Base-by-base conservation (phyloP, 2,113 vertebrate genomes). In the Stigmatopora argus region DNA sequence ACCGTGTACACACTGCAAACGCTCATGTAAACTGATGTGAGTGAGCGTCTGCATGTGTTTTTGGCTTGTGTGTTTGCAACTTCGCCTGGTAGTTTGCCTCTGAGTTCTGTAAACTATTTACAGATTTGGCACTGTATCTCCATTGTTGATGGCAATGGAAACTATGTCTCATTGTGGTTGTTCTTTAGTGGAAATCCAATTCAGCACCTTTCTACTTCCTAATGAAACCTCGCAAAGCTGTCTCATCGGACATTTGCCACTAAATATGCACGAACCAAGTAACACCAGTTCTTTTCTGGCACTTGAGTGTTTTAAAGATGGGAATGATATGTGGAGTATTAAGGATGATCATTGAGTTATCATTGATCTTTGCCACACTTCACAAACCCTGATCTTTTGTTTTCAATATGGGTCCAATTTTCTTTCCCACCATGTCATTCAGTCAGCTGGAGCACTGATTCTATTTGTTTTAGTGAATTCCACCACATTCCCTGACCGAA, bases 391-490 rank as follows among this genome's bases (percentile, higher is more conserved):
- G 61, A 78, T 66, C 19, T 70, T 63, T 17, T 64, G 70, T 72
- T 69, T 72, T 31, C 75, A 70, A 72, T 69, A 70, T 26, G 70
- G 74, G 72, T 72, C 57, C 14, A n/a, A 61, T 55, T 44, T 58
- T 55, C 44, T 64, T 64, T 64, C 58, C 35, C 17, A 26, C 62
- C 64, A 67, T 62, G 51, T 66, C 65, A 49, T 41, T 52, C 64
- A 67, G 65, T 59, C 70, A 53, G 72, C 72, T 71, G 55, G 75
- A 68, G 72, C 57, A 63, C 71, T 69, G 77, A 78, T 66, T 79
- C 56, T 74, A 66, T 83, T 85, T 76, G 77, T 77, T 87, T 90
- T 85, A 85, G 75, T 75, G 86, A 87, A 80, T 89, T 90, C 89
- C 90, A 82, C 72, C 71, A 23, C 85, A 86, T 72, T 1, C 51